Evolutionary conservation across 2,113 vertebrate species (phyloP), one percentile per base, ranked within the genome.

Genomic region (Menidia beryllina): DNA sequence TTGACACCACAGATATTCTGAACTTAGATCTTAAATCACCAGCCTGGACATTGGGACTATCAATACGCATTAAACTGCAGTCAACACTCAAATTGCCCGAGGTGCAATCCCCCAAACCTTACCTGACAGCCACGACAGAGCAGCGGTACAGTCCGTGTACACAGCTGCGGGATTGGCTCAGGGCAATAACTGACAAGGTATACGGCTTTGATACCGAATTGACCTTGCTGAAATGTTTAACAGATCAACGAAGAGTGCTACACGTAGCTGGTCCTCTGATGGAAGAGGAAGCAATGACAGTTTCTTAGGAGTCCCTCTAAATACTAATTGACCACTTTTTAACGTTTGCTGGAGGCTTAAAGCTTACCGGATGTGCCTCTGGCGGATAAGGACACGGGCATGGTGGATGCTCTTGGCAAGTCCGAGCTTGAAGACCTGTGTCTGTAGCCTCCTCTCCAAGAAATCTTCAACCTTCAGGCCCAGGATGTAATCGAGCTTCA

Each of bases 401-500:
- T 97, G 96, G 77, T 98, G 96, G 86, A 97, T 96, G 72, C 95
- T 96, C 83, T 98, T 98, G 65, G 96, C 96, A 34, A 98, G 86
- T 47, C 96, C 96, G 50, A 97, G 93, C 75, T 98, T 98, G 88
- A 97, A 97, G 69, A 97, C 96, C 85, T 98, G 96, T 0, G 96
- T 98, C 90, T 98, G 96, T 69, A 97, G 92, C 71, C 96, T 94
- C 45, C 96, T 92, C 90, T 98, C 96, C 87, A 98, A 73, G 81
- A 98, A 98, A 30, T 98, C 96, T 72, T 98, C 96, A 0, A 98
- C 96, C 86, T 97, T 97, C 82, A 98, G 91, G 58, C 96, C 96
- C 84, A 97, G 87, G 82, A 98, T 96, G 86, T 97, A 97, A 95
- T 97, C 96, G 36, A 97, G 93, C 88, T 97, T 97, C 96, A 97